Evolutionary conservation across 23 tunicate species (phyloP).

Genomic region (Trididemnum clinides): DNA sequence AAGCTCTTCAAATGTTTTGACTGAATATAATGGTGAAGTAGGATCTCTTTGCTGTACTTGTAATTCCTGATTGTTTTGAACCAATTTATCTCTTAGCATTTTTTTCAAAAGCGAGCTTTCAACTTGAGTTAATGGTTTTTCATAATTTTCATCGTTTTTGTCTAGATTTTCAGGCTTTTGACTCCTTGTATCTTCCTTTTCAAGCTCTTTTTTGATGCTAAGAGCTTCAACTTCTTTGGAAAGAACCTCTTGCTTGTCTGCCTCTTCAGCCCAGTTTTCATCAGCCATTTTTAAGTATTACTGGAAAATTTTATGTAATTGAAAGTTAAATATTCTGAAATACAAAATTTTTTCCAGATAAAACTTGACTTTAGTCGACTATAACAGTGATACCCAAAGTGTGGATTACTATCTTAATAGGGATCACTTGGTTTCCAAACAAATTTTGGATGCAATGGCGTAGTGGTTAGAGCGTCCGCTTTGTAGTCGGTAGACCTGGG

Average conservation of each 20-base stretch:
- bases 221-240: slow-evolving; percentile 35
- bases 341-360: too few species aligned
- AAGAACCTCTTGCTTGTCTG: slow-evolving; percentile 68
- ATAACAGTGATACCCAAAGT: too few species aligned
- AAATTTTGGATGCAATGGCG: too few species aligned
- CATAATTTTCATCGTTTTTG: slow-evolving; percentile 71
- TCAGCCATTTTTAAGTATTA: slow-evolving; percentile 51
- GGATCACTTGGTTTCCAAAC: too few species aligned
- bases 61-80: slow-evolving; percentile 72
- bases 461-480: too few species aligned
- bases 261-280: slow-evolving; percentile 95
- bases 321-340: too few species aligned
- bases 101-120: slow-evolving; percentile 76
- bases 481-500: too few species aligned
- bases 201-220: slow-evolving; percentile 4
- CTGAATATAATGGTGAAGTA: slow-evolving; percentile 90
- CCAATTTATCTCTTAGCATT: slow-evolving; percentile 77
- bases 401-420: too few species aligned
- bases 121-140: slow-evolving; percentile 59
- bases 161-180: background rate
- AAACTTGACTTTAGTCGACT: too few species aligned
- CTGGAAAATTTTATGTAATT: too few species aligned
- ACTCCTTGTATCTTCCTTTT: background rate
- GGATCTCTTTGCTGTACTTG: slow-evolving; percentile 98
- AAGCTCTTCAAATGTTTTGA: slow-evolving; percentile 82